Conservation (phyloP, 2,113 vertebrate genomes). For the Podarcis cretensis region DNA sequence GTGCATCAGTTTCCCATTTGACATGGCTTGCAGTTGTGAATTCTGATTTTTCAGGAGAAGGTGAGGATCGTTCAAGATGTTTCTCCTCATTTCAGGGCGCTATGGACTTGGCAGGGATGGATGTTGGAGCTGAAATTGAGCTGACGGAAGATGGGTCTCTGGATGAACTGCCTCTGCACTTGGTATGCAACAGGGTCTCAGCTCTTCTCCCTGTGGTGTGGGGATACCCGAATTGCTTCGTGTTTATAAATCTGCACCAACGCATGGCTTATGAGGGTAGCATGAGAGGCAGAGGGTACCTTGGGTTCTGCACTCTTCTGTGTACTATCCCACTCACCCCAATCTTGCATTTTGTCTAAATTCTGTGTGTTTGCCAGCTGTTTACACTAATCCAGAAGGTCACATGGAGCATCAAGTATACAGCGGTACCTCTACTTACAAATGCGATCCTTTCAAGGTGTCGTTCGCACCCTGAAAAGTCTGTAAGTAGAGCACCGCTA, state of each 20-base stretch:
- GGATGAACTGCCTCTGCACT: constrained; percentile 34
- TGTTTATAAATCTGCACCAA: neutral
- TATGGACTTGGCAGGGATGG: constrained; percentile 24
- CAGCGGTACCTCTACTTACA: neutral
- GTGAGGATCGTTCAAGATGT: neutral
- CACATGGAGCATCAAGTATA: neutral
- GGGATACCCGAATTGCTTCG: neutral
- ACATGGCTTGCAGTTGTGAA: too few relatives aligned
- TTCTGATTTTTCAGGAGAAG: neutral
- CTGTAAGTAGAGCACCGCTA: too few relatives aligned
- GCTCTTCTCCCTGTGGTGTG: neutral
- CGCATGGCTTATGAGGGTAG: neutral
- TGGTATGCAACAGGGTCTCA: constrained; percentile 12
- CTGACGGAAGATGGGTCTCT: constrained; percentile 11
- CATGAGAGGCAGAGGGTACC: too few relatives aligned
- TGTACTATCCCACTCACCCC: neutral
- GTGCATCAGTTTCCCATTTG: neutral
- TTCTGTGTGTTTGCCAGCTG: neutral
- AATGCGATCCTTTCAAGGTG: too few relatives aligned
- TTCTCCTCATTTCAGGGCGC: neutral
- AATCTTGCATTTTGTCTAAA: too few relatives aligned
- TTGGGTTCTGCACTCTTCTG: neutral
- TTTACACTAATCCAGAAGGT: neutral
- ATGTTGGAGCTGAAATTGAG: constrained; percentile 54
- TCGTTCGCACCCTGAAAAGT: too few relatives aligned